phyloP scores from a whole-genome alignment of 1,140 invertebrate species.

The Cyclargus thomasi region DNA sequence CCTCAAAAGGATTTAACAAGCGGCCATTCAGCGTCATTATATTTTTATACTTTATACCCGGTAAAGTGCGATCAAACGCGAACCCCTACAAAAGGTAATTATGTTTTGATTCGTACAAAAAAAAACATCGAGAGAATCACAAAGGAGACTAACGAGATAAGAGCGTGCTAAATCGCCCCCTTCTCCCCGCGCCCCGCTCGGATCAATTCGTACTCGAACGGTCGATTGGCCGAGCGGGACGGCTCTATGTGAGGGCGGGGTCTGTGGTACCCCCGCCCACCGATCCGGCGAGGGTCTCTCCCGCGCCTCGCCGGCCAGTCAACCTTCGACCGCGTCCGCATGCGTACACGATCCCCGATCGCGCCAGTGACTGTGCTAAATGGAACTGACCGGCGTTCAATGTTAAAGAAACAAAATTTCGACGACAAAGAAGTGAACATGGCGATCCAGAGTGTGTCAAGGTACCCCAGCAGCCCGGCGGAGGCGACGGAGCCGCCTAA shows the following conservation, averaged over 20 bases:
- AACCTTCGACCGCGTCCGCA: constrained; percentile 65
- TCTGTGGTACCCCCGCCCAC: constrained; percentile 36
- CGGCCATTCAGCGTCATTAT: constrained; percentile 70
- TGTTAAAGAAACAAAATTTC: constrained; percentile 70
- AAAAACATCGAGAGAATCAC: constrained; percentile 69
- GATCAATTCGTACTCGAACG: constrained; percentile 61
- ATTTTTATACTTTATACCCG: constrained; percentile 74
- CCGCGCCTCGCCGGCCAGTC: constrained; percentile 51
- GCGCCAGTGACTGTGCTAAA: constrained; percentile 63
- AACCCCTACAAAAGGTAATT: constrained; percentile 74
- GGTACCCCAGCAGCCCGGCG: constrained; percentile 73
- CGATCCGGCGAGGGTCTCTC: constrained; percentile 34
- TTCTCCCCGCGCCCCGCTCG: constrained; percentile 59
- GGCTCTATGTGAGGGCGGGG: constrained; percentile 40
- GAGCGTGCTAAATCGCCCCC: constrained; percentile 71
- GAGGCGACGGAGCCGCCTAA: constrained; percentile 75
- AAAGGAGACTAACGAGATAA: constrained; percentile 75
- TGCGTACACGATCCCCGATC: constrained; percentile 68
- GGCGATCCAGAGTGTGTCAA: constrained; percentile 74
- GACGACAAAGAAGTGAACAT: constrained; percentile 73
- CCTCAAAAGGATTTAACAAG: constrained; percentile 74
- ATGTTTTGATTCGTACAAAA: constrained; percentile 75
- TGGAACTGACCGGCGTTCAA: constrained; percentile 68
- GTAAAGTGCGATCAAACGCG: constrained; percentile 72
- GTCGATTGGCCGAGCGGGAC: constrained; percentile 66